Percentiles rank a stretch among this genome's conserved stretches.
phyloP scores from a whole-genome alignment of 2,797 vertebrate genomes.

The Arremon aurantiirostris region DNA sequence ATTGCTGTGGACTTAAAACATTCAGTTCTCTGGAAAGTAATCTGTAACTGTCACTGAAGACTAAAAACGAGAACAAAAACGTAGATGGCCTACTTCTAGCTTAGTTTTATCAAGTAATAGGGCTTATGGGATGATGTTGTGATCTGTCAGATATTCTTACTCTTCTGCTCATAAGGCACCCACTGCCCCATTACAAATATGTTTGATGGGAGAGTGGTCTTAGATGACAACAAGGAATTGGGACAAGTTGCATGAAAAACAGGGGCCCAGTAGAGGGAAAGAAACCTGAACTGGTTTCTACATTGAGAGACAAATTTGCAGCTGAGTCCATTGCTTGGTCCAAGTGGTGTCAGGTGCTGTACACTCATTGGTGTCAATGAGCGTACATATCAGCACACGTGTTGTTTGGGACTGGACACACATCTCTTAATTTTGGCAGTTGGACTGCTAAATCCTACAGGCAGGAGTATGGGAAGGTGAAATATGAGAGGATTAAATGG shows the following conservation, averaged over 20 bases:
- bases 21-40: background rate
- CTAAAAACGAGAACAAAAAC: background rate
- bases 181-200: background rate
- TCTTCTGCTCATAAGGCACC: background rate
- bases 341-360: background rate
- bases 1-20: background rate
- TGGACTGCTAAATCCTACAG: background rate
- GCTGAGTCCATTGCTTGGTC: background rate
- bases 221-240: background rate
- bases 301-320: background rate
- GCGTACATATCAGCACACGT: accelerated
- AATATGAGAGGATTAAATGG: background rate
- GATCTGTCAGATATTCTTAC: background rate
- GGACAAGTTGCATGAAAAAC: background rate
- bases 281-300: background rate
- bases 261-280: background rate
- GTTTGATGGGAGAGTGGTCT: background rate
- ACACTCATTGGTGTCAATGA: background rate
- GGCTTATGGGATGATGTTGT: background rate
- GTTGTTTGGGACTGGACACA: background rate
- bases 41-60: background rate
- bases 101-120: background rate
- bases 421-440: background rate
- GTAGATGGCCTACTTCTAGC: background rate
- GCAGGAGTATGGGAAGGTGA: background rate